A percentile compares a stretch with the other conserved stretches of the same genome.
These are phyloP conservation scores for Pyrocoelia pectoralis DNA, from an alignment of 2,888 invertebrate genomes.

Conservation along the genomic window DNA sequence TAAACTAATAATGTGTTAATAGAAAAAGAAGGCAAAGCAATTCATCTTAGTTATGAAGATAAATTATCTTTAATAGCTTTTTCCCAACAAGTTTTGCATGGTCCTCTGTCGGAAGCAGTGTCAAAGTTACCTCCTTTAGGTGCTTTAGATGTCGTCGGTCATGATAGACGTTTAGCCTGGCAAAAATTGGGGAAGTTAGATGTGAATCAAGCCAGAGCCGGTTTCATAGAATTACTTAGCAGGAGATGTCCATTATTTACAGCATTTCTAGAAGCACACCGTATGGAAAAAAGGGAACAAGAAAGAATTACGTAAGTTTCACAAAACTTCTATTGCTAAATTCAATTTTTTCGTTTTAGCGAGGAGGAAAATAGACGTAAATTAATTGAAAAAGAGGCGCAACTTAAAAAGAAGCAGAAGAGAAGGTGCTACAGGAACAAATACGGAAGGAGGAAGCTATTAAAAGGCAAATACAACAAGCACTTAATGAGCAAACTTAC, in stretches of 20 bases:
- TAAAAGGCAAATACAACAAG: conserved; percentile 90
- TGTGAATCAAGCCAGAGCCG: conserved; percentile 88
- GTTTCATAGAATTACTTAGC: conserved; percentile 89
- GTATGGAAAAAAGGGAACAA: conserved; percentile 85
- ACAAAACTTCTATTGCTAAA: too few species aligned
- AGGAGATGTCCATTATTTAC: conserved; percentile 88
- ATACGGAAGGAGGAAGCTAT: conserved; percentile 69
- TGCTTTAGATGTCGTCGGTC: conserved; percentile 93
- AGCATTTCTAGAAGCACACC: conserved; percentile 90
- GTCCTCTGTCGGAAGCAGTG: conserved; percentile 76
- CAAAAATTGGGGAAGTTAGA: conserved; percentile 87
- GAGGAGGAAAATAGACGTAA: conserved; percentile 67
- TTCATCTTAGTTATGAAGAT: conserved; percentile 93
- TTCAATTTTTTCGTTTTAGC: conserved; percentile 27
- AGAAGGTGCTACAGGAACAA: conserved; percentile 69
- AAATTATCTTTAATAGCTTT: conserved; percentile 90
- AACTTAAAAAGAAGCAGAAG: conserved; percentile 69
- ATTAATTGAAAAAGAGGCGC: conserved; percentile 66
- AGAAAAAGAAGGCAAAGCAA: conserved; percentile 98
- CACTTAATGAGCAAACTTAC: conserved; percentile 94
- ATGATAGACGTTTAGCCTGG: conserved; percentile 93
- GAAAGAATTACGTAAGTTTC: conserved; percentile 69
- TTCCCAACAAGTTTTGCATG: conserved; percentile 90
- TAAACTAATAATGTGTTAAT: conserved; percentile 44
- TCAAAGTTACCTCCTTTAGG: conserved; percentile 80